These are phyloP conservation scores for Nomada ruficornis DNA, from an alignment of 2,888 invertebrate species.

Conservation along the genomic window DNA sequence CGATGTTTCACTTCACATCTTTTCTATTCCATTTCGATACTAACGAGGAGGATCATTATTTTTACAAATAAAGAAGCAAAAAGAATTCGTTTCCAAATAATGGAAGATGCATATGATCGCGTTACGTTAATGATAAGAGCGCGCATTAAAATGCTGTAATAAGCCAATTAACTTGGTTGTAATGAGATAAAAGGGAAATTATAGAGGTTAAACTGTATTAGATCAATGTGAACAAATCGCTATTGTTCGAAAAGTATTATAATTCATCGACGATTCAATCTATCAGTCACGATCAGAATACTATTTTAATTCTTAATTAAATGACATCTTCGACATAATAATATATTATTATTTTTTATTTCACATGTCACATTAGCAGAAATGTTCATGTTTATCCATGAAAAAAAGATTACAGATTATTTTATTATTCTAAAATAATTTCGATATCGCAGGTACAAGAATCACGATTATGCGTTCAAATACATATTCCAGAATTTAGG, in stretches of 20 bases:
- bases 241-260: slow-evolving; percentile 8
- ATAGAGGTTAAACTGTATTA: slow-evolving; percentile 13
- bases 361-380: not conserved
- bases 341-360: not conserved
- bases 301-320: slow-evolving; percentile 2
- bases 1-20: too few relatives aligned
- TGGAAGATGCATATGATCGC: too few relatives aligned
- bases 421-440: not conserved
- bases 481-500: not conserved
- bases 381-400: too few relatives aligned
- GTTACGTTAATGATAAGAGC: not conserved
- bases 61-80: too few relatives aligned
- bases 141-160: not conserved
- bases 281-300: not conserved
- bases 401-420: too few relatives aligned
- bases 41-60: too few relatives aligned
- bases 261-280: not conserved
- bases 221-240: not conserved
- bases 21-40: too few relatives aligned
- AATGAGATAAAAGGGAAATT: slow-evolving; percentile 3
- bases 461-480: slow-evolving; percentile 9
- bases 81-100: too few relatives aligned
- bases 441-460: not conserved
- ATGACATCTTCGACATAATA: not conserved
- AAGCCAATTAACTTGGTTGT: slow-evolving; percentile 16